Conservation (phyloP, 53 echinoderm and acorn worm genomes). For the Henricia sp. region DNA sequence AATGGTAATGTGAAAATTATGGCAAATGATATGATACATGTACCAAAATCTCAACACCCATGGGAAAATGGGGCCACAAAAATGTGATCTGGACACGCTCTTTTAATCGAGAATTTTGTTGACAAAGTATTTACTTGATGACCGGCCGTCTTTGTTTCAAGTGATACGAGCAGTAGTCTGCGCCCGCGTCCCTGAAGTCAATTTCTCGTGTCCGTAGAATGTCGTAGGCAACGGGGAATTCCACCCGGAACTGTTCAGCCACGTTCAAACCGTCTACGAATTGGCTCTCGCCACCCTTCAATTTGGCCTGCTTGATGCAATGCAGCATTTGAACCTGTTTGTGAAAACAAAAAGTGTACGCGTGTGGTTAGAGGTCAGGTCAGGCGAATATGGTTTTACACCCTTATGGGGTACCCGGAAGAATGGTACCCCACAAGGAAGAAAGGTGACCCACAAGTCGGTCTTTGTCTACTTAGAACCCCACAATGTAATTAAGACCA, state of each 20-base stretch:
- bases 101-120: too few species aligned
- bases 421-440: not conserved
- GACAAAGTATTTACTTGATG: conserved; percentile 52
- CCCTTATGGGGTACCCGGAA: too few species aligned
- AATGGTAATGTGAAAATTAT: too few species aligned
- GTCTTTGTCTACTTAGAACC: not conserved
- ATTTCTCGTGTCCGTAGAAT: conserved; percentile 54
- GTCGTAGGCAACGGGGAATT: conserved; percentile 62
- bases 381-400: too few species aligned
- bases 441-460: too few species aligned
- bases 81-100: too few species aligned
- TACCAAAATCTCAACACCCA: too few species aligned
- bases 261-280: conserved; percentile 76
- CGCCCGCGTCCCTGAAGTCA: conserved; percentile 60
- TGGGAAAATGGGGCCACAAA: too few species aligned
- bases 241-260: conserved; percentile 56
- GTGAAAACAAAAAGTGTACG: not conserved
- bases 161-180: conserved; percentile 40
- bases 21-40: too few species aligned
- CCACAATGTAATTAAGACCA: not conserved
- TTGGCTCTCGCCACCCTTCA: conserved; percentile 71
- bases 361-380: not conserved
- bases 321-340: conserved; percentile 85
- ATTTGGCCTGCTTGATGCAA: conserved; percentile 66
- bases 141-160: conserved; percentile 51